These are phyloP conservation scores for Peromyscus nudipes DNA, from an alignment of 2,797 vertebrate genomes.

Conservation along the genomic window DNA sequence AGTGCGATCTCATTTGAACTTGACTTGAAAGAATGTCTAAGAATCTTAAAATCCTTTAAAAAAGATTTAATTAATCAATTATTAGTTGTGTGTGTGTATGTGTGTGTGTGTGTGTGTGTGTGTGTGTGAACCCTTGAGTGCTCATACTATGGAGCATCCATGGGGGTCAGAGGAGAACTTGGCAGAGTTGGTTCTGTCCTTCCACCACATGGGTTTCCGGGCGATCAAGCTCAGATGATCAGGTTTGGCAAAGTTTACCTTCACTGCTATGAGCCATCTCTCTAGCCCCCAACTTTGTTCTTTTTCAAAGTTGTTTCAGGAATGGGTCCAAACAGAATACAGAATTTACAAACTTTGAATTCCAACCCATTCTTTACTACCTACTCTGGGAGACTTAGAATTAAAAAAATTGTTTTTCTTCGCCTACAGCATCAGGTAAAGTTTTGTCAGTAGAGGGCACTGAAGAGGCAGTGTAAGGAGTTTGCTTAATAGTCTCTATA, in stretches of 20 bases:
- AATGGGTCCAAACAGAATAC: background rate
- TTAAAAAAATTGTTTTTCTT: background rate
- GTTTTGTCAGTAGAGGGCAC: conserved; percentile 54
- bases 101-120: background rate
- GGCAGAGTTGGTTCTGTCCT: background rate
- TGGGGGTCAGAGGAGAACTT: background rate
- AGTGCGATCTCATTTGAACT: background rate
- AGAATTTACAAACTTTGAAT: background rate
- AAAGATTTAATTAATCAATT: background rate
- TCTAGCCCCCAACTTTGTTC: background rate
- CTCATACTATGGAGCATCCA: background rate
- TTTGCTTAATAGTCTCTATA: background rate
- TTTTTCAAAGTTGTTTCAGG: background rate
- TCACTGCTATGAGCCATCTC: background rate
- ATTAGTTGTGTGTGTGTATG: background rate
- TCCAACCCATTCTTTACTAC: background rate
- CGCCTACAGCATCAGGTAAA: background rate
- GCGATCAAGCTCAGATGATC: background rate
- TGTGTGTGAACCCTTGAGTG: background rate
- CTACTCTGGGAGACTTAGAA: background rate
- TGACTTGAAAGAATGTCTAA: background rate
- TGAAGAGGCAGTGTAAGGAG: background rate
- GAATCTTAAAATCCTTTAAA: background rate
- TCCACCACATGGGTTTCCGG: background rate
- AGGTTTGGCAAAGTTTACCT: background rate